These are phyloP conservation scores for Cyanoderma ruficeps DNA, from an alignment of 2,113 vertebrate genomes.

Conservation along the genomic window DNA sequence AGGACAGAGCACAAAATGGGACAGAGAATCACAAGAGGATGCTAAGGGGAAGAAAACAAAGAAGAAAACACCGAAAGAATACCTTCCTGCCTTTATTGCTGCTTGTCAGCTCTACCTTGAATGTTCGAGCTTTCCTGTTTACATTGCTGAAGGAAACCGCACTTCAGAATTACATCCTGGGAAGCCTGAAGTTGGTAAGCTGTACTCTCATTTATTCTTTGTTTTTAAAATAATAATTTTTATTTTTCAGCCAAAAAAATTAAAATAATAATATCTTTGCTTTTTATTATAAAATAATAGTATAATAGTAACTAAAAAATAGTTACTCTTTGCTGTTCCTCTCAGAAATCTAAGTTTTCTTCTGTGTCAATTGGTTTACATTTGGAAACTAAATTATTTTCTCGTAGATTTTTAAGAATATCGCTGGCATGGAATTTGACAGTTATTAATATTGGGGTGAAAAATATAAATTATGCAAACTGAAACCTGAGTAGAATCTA, in stretches of 20 bases:
- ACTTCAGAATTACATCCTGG: constrained; percentile 82
- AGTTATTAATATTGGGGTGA: neutral
- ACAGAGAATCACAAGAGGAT: constrained; percentile 63
- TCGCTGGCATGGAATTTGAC: neutral
- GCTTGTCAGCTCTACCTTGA: constrained; percentile 97
- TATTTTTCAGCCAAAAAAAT: neutral
- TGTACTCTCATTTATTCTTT: neutral
- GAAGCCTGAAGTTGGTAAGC: constrained; percentile 80
- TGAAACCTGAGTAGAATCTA: neutral
- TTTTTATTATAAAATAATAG: too few species aligned
- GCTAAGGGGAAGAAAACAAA: constrained; percentile 65
- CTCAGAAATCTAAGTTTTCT: neutral
- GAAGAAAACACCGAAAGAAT: constrained; percentile 78
- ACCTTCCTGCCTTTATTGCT: constrained; percentile 89
- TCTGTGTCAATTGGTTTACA: neutral
- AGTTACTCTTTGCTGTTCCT: neutral
- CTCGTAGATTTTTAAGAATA: neutral
- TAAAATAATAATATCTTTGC: neutral
- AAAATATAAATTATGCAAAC: neutral
- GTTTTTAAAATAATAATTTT: neutral
- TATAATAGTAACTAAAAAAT: too few species aligned
- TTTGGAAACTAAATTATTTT: neutral
- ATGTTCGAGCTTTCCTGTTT: constrained; percentile 97
- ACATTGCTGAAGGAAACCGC: constrained; percentile 94
- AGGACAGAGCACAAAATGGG: constrained; percentile 68